A percentile compares a stretch with the other conserved stretches of the same genome.
phyloP scores from a whole-genome alignment of 2,888 invertebrate species.

The Habroteleia sp. region DNA sequence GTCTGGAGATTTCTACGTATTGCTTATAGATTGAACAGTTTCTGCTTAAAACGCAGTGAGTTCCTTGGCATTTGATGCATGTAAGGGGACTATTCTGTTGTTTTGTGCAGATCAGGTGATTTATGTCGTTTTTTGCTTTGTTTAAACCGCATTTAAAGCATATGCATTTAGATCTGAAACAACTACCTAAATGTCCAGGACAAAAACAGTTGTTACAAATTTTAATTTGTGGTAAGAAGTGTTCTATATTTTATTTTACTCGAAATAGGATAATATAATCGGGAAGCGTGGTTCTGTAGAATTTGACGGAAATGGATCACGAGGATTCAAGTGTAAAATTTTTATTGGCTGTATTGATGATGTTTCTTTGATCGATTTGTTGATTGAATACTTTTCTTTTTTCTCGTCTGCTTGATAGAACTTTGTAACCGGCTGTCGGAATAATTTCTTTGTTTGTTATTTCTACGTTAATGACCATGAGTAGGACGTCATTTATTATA shows the following conservation, averaged over 20 bases:
- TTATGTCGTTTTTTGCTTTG: no score
- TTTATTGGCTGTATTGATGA: no score
- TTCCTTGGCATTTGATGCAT: neutral
- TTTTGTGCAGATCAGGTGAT: no score
- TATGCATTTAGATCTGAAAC: neutral
- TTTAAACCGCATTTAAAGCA: no score
- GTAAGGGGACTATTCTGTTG: no score
- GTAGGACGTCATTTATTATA: neutral
- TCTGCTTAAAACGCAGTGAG: neutral
- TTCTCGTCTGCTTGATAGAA: neutral
- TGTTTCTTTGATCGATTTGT: no score
- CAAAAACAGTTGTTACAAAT: neutral
- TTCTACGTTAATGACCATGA: neutral
- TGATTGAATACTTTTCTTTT: neutral
- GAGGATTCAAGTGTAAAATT: neutral
- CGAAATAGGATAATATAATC: neutral
- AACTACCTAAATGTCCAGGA: neutral
- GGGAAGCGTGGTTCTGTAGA: neutral
- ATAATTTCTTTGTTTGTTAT: neutral
- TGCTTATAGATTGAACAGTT: neutral
- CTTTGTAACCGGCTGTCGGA: neutral
- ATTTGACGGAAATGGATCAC: neutral
- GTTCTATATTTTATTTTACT: neutral
- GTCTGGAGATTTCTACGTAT: neutral
- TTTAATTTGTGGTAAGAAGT: neutral